phyloP scores from a whole-genome alignment of 2,888 invertebrate species.

The Tethea ocularis region DNA sequence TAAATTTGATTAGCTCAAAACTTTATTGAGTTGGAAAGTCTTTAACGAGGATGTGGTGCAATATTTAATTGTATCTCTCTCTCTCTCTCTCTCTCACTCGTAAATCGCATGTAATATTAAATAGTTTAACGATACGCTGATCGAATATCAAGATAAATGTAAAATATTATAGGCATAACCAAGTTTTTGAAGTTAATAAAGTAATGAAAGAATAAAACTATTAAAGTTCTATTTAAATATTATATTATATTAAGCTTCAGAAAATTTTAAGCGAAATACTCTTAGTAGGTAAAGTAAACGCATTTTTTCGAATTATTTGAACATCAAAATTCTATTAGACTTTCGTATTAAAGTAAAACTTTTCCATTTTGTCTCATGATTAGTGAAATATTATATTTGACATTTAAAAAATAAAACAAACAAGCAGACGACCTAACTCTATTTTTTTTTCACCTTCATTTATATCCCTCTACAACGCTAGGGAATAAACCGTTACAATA shows the following conservation, averaged over 20 bases:
- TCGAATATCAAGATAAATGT: too few relatives aligned
- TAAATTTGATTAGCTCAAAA: neutral
- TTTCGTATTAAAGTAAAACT: neutral
- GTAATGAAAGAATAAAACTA: too few relatives aligned
- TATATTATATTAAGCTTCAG: neutral
- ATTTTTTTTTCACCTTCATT: neutral
- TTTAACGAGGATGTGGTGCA: too few relatives aligned
- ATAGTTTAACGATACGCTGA: too few relatives aligned
- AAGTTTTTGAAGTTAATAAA: neutral
- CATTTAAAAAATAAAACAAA: neutral
- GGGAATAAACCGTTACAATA: constrained; percentile 1
- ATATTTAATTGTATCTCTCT: too few relatives aligned
- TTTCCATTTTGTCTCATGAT: neutral
- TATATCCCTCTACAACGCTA: neutral
- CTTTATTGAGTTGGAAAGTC: neutral
- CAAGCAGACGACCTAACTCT: neutral
- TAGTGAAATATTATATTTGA: neutral
- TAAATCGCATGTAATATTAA: too few relatives aligned
- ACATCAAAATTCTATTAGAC: neutral
- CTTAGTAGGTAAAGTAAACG: neutral
- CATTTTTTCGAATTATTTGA: neutral
- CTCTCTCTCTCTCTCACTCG: too few relatives aligned
- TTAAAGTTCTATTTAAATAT: neutral
- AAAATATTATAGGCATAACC: neutral
- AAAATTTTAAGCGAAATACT: neutral